Percentiles rank a stretch among this genome's conserved stretches.
These are phyloP conservation scores for Criorhina ranunculi DNA, from an alignment of 2,888 invertebrate genomes.

Conservation along the genomic window DNA sequence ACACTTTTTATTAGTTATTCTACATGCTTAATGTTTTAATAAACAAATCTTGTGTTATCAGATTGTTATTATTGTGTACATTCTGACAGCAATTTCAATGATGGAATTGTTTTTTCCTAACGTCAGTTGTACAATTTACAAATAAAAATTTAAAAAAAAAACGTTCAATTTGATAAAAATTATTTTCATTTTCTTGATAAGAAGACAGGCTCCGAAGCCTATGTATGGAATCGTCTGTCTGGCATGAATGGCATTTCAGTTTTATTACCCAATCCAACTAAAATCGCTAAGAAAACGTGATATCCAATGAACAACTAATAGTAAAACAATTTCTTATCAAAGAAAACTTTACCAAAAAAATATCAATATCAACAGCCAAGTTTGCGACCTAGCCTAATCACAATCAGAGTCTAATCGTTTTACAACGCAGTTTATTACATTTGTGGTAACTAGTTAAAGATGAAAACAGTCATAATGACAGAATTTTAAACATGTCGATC, in stretches of 20 bases:
- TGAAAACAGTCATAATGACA: not conserved
- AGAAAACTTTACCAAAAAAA: not conserved
- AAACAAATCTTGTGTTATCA: no score
- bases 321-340: not conserved
- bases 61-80: no score
- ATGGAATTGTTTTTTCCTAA: no score
- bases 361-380: not conserved
- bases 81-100: no score
- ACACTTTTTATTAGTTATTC: no score
- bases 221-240: not conserved
- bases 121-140: no score
- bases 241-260: not conserved
- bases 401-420: not conserved
- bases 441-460: not conserved
- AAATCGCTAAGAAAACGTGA: not conserved
- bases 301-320: not conserved
- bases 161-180: no score
- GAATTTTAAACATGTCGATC: not conserved
- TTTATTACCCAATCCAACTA: not conserved
- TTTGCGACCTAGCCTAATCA: conserved; percentile 20
- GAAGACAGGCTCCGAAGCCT: not conserved
- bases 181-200: not conserved
- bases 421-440: not conserved
- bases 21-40: no score
- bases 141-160: no score